Evolutionary conservation across 2,797 vertebrate species (phyloP).

Genomic region (Acipenser oxyrinchus): DNA sequence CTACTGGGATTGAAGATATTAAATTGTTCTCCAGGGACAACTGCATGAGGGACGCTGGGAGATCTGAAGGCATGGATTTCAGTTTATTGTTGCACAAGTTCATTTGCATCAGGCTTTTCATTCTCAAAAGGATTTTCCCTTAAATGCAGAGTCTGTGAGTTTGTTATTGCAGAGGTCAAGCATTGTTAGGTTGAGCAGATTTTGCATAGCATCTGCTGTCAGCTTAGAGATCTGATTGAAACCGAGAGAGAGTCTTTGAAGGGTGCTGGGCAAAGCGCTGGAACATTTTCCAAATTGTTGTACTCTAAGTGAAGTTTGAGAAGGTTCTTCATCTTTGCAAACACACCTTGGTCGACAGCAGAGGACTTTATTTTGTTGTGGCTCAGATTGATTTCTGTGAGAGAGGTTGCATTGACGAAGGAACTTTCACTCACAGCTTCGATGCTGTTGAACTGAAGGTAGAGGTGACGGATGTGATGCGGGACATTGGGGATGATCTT

Average conservation of each 20-base stretch:
- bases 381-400: constrained; percentile 66
- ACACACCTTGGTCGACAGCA: constrained; percentile 51
- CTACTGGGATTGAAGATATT: constrained; percentile 61
- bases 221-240: constrained; percentile 60
- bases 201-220: constrained; percentile 38
- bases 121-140: constrained; percentile 48
- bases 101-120: constrained; percentile 61
- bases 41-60: constrained; percentile 66
- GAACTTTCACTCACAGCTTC: constrained; percentile 50
- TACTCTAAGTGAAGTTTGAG: constrained; percentile 60
- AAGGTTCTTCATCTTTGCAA: constrained; percentile 52
- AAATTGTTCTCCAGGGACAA: constrained; percentile 73
- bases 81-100: constrained; percentile 65
- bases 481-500: constrained; percentile 60
- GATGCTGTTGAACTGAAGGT: constrained; percentile 64
- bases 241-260: constrained; percentile 60
- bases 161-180: constrained; percentile 58
- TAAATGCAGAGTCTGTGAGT: constrained; percentile 51
- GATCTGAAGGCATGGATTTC: constrained; percentile 54
- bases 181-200: constrained; percentile 57
- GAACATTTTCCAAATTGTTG: constrained; percentile 61
- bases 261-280: constrained; percentile 53
- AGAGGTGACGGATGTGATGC: constrained; percentile 53
- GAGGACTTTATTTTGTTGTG: constrained; percentile 64
- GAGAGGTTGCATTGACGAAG: constrained; percentile 54